phyloP scores from a whole-genome alignment of 2,888 invertebrate species.

The Caenorhabditis becei region DNA sequence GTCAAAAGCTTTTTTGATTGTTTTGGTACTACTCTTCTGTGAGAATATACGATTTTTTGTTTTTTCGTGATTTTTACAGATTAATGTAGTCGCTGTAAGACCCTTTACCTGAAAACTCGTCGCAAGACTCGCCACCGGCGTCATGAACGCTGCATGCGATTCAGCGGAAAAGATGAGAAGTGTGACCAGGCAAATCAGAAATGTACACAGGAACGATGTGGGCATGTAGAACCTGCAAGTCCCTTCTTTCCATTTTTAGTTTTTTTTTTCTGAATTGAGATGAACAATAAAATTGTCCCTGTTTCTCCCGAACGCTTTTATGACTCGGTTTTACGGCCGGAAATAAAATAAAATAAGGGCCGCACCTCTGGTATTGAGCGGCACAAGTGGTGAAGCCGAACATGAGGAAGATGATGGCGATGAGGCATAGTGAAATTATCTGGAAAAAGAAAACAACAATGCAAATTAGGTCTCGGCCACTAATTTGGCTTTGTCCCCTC shows the following conservation, averaged over 20 bases:
- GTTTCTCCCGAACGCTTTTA: not conserved
- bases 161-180: conserved; percentile 77
- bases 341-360: not conserved
- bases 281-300: no score
- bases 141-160: conserved; percentile 79
- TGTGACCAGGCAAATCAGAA: conserved; percentile 82
- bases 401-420: conserved; percentile 80
- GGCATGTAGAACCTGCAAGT: conserved; percentile 82
- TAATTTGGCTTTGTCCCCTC: not conserved
- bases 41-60: no score
- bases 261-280: not conserved
- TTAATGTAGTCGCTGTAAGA: not conserved
- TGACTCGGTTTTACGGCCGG: not conserved
- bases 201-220: conserved; percentile 86
- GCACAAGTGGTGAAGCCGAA: conserved; percentile 83
- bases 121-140: conserved; percentile 81
- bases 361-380: conserved; percentile 81
- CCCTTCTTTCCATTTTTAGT: not conserved
- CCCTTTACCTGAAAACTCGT: conserved; percentile 81
- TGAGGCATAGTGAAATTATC: conserved; percentile 83
- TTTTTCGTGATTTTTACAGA: no score
- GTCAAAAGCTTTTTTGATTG: no score
- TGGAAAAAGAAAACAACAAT: conserved; percentile 60
- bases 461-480: not conserved
- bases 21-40: no score